Conservation (phyloP, 2,113 vertebrate genomes). For the Ia io region DNA sequence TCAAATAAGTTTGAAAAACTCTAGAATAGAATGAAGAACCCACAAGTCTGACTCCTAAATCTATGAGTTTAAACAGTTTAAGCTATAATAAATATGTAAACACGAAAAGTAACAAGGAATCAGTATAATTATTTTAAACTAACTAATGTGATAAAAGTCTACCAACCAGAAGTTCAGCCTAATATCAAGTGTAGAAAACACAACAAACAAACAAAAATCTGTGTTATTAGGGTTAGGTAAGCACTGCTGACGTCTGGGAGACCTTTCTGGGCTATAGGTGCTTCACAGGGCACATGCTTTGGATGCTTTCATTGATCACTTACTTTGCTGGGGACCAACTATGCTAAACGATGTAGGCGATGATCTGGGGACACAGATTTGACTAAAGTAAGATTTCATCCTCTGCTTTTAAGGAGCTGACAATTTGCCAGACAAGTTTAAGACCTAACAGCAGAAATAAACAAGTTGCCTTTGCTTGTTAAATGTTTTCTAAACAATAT, state of each 20-base stretch:
- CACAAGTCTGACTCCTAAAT: slow-evolving; percentile 15
- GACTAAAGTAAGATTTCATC: background rate
- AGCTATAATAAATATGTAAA: background rate
- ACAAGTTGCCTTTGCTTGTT: background rate
- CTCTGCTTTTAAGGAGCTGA: background rate
- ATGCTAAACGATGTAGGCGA: background rate
- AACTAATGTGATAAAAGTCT: background rate
- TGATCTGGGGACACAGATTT: background rate
- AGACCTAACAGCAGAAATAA: slow-evolving; percentile 17
- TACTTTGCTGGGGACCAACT: background rate
- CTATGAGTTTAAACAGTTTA: slow-evolving; percentile 39
- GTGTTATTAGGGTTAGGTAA: background rate
- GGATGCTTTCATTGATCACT: background rate
- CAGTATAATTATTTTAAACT: slow-evolving; percentile 4
- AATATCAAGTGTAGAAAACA: background rate
- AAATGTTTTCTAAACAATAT: slow-evolving; percentile 49
- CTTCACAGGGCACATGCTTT: background rate
- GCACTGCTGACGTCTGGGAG: background rate
- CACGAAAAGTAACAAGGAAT: background rate
- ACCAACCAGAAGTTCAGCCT: background rate
- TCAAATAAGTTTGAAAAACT: background rate
- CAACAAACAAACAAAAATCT: background rate
- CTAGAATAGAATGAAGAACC: background rate
- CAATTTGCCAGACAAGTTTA: slow-evolving; percentile 32
- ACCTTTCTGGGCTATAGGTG: background rate